Evolutionary conservation across 1,140 invertebrate species (phyloP), one percentile per base, ranked within the genome.

Genomic region (Drosophila athabasca): DNA sequence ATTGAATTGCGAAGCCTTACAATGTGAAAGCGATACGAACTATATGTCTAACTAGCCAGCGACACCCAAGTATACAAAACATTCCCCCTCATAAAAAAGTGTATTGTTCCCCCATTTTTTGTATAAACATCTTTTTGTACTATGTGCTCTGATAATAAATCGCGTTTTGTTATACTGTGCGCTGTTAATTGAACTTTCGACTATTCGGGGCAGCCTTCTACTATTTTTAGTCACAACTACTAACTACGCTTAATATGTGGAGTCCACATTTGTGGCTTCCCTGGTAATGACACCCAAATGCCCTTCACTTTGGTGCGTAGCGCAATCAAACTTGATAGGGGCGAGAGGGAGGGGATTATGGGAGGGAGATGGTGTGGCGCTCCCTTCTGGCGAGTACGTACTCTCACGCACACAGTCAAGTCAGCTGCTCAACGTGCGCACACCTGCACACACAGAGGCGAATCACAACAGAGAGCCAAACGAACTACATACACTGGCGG

Each of bases 131-230:
- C 69, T 69, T 53, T 84, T 61, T 52, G 68, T 69, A 80, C 50
- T 62, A 74, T 80, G 82, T 87, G 78, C 69, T 82, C 65, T 87
- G 83, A 87, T 87, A 87, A 87, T 82, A 87, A 87, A 88, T 81
- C 55, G 44, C 66, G 60, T 71, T 82, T 13, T 79, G 67, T 88
- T 79, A 64, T 82, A 82, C 67, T 75, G 66, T 68, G 24, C 62
- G 72, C 66, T 79, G 75, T 83, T 88, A 88, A 76, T 64, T 51
- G 50, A 54, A 60, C 48, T 50, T 45, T 17, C 53, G 67, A 70
- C 62, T 74, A 70, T 55, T 48, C 43, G 44, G 49, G 54, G 64
- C 53, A 46, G 50, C 39, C 31, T 15, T 67, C 39, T 49, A 62
- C 57, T 75, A 88, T 76, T 87, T 67, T 71, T 71, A 62, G 50